phyloP scores from a whole-genome alignment of 2,113 vertebrate genomes.

The Conger conger region DNA sequence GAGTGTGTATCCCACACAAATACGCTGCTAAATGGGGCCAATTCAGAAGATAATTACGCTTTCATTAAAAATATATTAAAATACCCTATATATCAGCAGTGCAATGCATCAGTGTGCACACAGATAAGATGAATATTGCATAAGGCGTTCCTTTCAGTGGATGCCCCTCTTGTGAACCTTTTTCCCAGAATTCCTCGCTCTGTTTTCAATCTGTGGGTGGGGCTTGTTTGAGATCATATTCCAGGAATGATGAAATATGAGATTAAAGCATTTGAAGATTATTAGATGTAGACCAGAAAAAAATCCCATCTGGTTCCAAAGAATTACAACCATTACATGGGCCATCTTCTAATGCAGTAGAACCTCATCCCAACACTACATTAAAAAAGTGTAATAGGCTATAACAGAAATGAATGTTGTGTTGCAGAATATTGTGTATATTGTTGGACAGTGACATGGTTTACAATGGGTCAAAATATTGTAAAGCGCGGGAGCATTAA shows the following conservation, averaged over 20 bases:
- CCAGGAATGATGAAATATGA: not conserved
- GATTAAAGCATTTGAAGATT: too few species aligned
- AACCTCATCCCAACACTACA: too few species aligned
- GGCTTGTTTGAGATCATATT: not conserved
- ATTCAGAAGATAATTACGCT: not conserved
- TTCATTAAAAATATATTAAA: not conserved
- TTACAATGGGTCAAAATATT: too few species aligned
- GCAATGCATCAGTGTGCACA: not conserved
- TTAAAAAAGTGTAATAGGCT: too few species aligned
- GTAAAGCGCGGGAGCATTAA: too few species aligned
- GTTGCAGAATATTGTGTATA: too few species aligned
- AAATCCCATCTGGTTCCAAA: not conserved
- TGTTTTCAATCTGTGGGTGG: not conserved
- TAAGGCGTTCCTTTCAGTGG: not conserved
- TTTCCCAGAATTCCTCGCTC: not conserved
- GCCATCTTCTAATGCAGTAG: not conserved
- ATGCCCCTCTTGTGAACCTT: not conserved
- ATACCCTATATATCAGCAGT: not conserved
- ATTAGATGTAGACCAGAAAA: not conserved
- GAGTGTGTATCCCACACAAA: not conserved
- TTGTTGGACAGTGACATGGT: too few species aligned
- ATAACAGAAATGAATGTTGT: too few species aligned
- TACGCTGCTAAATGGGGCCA: not conserved
- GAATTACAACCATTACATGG: not conserved
- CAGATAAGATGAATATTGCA: constrained; percentile 5